Evolutionary conservation across 2,888 invertebrate species (phyloP), one percentile per base, ranked within the genome.

Genomic region (Chaetoderma sp.): DNA sequence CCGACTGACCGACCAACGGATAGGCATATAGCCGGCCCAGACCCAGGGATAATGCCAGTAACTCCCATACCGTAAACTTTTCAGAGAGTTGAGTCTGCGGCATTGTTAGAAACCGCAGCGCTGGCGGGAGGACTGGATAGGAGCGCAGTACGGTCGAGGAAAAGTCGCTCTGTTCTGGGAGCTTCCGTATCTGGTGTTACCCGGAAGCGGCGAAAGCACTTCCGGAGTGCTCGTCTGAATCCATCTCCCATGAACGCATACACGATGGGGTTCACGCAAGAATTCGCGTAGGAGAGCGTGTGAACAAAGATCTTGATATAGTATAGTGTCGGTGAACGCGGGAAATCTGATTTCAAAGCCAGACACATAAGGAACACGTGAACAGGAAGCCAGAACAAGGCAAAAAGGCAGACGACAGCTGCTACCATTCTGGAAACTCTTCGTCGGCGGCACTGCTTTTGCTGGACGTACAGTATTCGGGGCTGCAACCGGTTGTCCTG

Each of bases 201-300:
- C 13, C 65, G 64, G 23, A 78, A 62, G 16, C 61, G 59, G 1
- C 78, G 78, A 47, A 82, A 77, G 3, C 79, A 78, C 57, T 78
- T 78, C n/a, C 74, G 70, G 57, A 82, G 77, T 0, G 82, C 78
- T 61, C 80, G 78, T 13, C 79, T 68, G 65, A 83, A 83, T 6
- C 81, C 80, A 63, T 83, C 83, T 28, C 82, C 81, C 44, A 82
- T 70, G 67, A 81, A 82, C 23, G 79, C 79, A 68, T 83, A 83
- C 23, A 83, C 80, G 39, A 82, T 78, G 3, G 83, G 83, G 63
- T 83, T 83, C 25, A 83, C 78, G 69, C 79, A 81, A 5, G 81
- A 80, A 67, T 78, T 82, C 49, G 79, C 78, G 69, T 80, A 83
- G 2, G 82, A 82, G 44, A 83, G 66, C 4, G 81, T 80, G 63